A percentile compares a stretch with the other conserved stretches of the same genome.
Conservation (phyloP, 2,888 invertebrate genomes). For the Nycteola revayana region DNA sequence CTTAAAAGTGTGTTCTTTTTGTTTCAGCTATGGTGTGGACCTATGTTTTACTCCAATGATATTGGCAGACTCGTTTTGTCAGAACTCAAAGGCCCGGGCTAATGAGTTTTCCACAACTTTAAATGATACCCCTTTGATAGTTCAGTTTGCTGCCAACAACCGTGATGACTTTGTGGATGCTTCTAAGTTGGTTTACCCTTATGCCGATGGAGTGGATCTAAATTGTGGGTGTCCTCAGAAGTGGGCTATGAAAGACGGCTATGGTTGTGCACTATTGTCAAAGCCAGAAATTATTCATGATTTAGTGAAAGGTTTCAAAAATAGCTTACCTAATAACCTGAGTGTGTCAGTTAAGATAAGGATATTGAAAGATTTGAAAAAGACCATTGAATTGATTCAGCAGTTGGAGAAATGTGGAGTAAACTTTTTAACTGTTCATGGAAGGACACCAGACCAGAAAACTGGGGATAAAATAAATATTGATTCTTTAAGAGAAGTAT, state of each 20-base stretch:
- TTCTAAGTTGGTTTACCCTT: conserved; percentile 90
- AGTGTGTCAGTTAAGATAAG: conserved; percentile 97
- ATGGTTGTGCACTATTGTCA: conserved; percentile 91
- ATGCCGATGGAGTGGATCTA: conserved; percentile 95
- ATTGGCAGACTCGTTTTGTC: conserved; percentile 95
- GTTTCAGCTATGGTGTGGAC: conserved; percentile 90
- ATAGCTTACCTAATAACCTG: conserved; percentile 87
- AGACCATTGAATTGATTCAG: conserved; percentile 90
- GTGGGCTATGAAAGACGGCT: conserved; percentile 96
- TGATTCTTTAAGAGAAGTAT: conserved; percentile 86
- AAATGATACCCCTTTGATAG: conserved; percentile 92
- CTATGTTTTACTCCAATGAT: conserved; percentile 98
- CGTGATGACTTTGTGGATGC: conserved; percentile 92
- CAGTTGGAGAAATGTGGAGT: conserved; percentile 93
- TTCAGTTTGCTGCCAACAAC: conserved; percentile 97
- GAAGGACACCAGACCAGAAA: conserved; percentile 92
- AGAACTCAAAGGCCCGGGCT: conserved; percentile 91
- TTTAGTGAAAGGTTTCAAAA: conserved; percentile 89
- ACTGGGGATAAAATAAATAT: conserved; percentile 87
- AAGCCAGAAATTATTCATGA: conserved; percentile 92
- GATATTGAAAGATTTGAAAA: conserved; percentile 85
- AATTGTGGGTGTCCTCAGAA: conserved; percentile 99
- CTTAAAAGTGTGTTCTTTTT: no score
- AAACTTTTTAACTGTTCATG: conserved; percentile 95
- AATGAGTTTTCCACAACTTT: conserved; percentile 90